phyloP scores from a whole-genome alignment of 2,888 invertebrate species.

The Zaprionus lineosus region DNA sequence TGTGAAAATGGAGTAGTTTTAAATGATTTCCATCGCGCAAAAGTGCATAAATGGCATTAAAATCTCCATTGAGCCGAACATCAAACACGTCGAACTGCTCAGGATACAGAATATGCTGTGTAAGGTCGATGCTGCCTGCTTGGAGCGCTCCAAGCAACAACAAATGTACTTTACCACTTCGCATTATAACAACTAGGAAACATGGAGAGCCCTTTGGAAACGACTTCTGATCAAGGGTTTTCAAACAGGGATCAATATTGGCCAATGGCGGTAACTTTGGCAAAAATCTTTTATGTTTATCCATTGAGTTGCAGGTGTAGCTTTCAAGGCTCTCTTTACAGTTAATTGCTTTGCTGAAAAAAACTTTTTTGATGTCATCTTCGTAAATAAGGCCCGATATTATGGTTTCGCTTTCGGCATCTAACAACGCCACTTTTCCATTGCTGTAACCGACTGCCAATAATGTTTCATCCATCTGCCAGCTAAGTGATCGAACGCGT shows the following conservation, averaged over 20 bases:
- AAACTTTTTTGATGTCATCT: slow-evolving; percentile 88
- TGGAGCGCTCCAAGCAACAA: slow-evolving; percentile 93
- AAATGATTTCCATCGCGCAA: slow-evolving; percentile 86
- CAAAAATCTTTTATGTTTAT: slow-evolving; percentile 82
- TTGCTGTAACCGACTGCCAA: slow-evolving; percentile 86
- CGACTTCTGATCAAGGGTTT: slow-evolving; percentile 83
- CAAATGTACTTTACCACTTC: slow-evolving; percentile 88
- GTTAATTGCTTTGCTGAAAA: slow-evolving; percentile 86
- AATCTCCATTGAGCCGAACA: slow-evolving; percentile 88
- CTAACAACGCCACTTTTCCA: slow-evolving; percentile 88
- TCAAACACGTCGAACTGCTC: slow-evolving; percentile 86
- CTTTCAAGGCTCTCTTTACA: slow-evolving; percentile 60
- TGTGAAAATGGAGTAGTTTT: slow-evolving; percentile 84
- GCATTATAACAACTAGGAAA: slow-evolving; percentile 90
- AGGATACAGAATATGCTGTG: slow-evolving; percentile 85
- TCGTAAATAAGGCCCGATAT: slow-evolving; percentile 87
- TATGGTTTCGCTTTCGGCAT: slow-evolving; percentile 93
- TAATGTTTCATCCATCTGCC: slow-evolving; percentile 97
- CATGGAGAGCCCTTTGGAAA: slow-evolving; percentile 87
- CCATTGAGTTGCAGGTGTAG: slow-evolving; percentile 59
- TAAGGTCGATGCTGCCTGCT: slow-evolving; percentile 87
- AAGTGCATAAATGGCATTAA: slow-evolving; percentile 87
- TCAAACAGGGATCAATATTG: slow-evolving; percentile 84
- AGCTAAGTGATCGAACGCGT: slow-evolving; percentile 90
- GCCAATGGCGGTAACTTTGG: slow-evolving; percentile 85